These are phyloP conservation scores for Pseudomyrmex dendroicus DNA, from an alignment of 1,140 invertebrate species.

Conservation along the genomic window DNA sequence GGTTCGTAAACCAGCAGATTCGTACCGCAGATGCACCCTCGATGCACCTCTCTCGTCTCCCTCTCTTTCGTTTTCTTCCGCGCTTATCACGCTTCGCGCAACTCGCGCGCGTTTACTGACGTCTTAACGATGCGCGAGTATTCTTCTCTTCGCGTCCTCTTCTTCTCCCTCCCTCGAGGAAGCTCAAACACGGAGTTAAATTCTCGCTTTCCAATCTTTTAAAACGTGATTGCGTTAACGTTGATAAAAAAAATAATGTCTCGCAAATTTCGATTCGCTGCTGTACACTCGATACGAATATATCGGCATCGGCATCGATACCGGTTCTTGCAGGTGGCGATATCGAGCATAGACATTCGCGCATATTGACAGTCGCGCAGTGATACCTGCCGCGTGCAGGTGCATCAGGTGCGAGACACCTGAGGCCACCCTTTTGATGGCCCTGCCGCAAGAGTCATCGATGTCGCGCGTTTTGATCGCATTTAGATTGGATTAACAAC, in stretches of 20 bases:
- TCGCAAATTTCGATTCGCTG: background rate
- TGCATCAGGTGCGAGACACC: conserved; percentile 42
- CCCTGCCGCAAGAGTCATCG: background rate
- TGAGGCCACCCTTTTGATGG: conserved; percentile 30
- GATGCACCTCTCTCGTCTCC: conserved; percentile 18
- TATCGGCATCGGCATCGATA: too few species aligned
- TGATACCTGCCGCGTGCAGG: conserved; percentile 50
- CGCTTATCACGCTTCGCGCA: conserved; percentile 38
- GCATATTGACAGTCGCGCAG: conserved; percentile 37
- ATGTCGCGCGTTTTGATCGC: conserved; percentile 23
- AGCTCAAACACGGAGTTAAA: conserved; percentile 19
- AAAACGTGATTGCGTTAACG: background rate
- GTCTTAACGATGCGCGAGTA: conserved; percentile 50
- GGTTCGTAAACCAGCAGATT: conserved; percentile 70
- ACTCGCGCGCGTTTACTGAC: conserved; percentile 49
- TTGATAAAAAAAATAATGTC: background rate
- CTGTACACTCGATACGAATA: background rate
- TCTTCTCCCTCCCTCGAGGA: background rate
- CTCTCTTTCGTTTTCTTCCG: conserved; percentile 19
- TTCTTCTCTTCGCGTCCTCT: background rate
- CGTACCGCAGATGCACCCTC: conserved; percentile 65
- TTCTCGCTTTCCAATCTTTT: background rate
- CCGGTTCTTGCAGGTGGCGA: conserved; percentile 38
- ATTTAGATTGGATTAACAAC: background rate
- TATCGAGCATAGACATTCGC: conserved; percentile 17